Conservation (phyloP, 2,888 invertebrate species). For the Ypsolopha scabrella region DNA sequence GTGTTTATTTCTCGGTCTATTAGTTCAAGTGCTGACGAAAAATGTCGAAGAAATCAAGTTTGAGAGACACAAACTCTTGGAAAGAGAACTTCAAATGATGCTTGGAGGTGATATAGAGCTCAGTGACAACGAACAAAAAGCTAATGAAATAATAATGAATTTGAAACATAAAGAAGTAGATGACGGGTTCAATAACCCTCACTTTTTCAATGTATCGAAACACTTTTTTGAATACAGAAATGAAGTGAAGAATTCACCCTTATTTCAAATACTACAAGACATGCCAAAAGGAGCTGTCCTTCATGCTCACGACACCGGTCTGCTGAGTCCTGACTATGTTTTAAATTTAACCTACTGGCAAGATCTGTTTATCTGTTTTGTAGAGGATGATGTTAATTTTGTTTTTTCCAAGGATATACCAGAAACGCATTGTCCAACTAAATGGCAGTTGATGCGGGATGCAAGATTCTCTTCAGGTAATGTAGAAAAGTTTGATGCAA, state of each 20-base stretch:
- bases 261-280: constrained; percentile 73
- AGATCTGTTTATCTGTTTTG: constrained; percentile 68
- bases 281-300: constrained; percentile 84
- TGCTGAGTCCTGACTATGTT: constrained; percentile 72
- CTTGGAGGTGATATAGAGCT: constrained; percentile 66
- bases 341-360: constrained; percentile 73
- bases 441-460: constrained; percentile 64
- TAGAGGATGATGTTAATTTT: constrained; percentile 26
- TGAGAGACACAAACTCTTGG: constrained; percentile 31
- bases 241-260: constrained; percentile 67
- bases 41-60: no score
- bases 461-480: constrained; percentile 55
- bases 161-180: constrained; percentile 63
- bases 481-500: constrained; percentile 60
- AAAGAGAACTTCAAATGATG: constrained; percentile 52
- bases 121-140: constrained; percentile 59
- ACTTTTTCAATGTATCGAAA: constrained; percentile 70
- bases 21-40: no score
- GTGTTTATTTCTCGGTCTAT: no score
- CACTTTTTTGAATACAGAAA: constrained; percentile 76
- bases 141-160: constrained; percentile 70
- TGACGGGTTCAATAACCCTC: constrained; percentile 51
- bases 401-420: constrained; percentile 35
- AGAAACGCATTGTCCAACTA: constrained; percentile 21
- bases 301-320: constrained; percentile 76